Base-by-base conservation (phyloP, 2,113 vertebrate genomes). In the Cavia aperea region DNA sequence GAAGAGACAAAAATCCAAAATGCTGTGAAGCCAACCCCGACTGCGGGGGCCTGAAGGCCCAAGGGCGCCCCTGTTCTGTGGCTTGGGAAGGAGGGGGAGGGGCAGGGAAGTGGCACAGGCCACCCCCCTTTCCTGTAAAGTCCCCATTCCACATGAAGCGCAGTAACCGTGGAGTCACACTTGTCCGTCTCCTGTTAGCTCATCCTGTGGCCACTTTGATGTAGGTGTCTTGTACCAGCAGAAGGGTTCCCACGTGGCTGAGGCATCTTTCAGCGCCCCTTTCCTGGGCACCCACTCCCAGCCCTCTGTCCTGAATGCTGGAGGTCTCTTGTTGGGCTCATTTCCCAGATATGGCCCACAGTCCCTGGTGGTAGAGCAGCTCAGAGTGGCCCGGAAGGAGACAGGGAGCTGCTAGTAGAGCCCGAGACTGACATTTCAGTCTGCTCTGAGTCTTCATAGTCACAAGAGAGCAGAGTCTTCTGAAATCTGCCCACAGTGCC, bases 91-190 rank as follows among this genome's bases (percentile, higher is more conserved):
- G 60, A 90, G 90, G 13, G n/a, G 13, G 90, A 78, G 13, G n/a
- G 13, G 39, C 83, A 77, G 81, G 68, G 63, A 72, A 73, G 65
- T 16, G 66, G 60, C 72, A 46, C 15, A 24, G n/a, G 29, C 62
- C 72, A 66, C 70, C 56, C 46, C 43, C 26, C 90, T 70, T 90
- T 88, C 85, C 65, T 92, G 63, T 89, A 94, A 93, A 94, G 65
- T 81, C 97, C 54, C 85, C 56, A 91, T 96, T 96, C 87, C 81
- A 93, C 95, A 96, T 95, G 9, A 95, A 95, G 60, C 95, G 96
- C 97, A 97, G 96, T 96, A 97, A 97, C 26, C 81, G 93, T 82
- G 96, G 94, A 91, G 91, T 97, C 97, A 96, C 96, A 96, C 97
- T 97, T 93, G 86, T 96, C 95, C 0, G 79, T 95, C 96, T 96